Base-by-base conservation (phyloP, 1,140 invertebrate species). In the Drosophila pandora region DNA sequence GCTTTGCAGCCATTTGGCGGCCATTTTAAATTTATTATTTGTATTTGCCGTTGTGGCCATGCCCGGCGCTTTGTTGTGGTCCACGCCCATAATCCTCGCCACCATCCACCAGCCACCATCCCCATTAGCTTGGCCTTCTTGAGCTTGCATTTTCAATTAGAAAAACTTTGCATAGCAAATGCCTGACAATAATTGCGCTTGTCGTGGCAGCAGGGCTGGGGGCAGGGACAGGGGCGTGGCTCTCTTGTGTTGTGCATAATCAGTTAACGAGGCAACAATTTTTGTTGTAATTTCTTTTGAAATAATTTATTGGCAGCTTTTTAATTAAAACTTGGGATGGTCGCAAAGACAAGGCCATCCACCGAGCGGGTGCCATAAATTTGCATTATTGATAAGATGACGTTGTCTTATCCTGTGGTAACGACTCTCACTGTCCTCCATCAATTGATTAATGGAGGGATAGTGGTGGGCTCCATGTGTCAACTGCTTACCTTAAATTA, bases 81-180 rank as follows among this genome's bases (percentile, higher is more conserved):
- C 54, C 72, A 60, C 72, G 62, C 62, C 72, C 72, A 56, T 57
- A 68, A 69, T 68, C 49, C 28, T 3, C 21, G 25, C 32, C 30
- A 22, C 2, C 47, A 17, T n/a, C 12, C 41, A 55, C 10, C 2
- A 7, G 5, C 54, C 21, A 13, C 8, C 32, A 21, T 22, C 30
- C n/a, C 43, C 8, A 7, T 23, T 37, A 28, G 32, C 30, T 2
- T 34, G 55, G 45, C 62, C 71, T 77, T 45, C 62, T 76, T 76
- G 76, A 65, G 76, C 78, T 88, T 88, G 83, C 83, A 88, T 88
- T 88, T 88, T 88, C 83, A 88, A 88, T 88, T 88, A 89, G 79
- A 88, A 88, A 88, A 88, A 88, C 83, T 88, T 88, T 83, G 67
- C 75, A 76, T 45, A 67, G 63, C 80, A 85, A 83, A 76, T 63